Percentiles rank a stretch among this genome's conserved stretches.
Conservation (phyloP, 2,113 vertebrate genomes). For the Pomatorhinus ruficollis region DNA sequence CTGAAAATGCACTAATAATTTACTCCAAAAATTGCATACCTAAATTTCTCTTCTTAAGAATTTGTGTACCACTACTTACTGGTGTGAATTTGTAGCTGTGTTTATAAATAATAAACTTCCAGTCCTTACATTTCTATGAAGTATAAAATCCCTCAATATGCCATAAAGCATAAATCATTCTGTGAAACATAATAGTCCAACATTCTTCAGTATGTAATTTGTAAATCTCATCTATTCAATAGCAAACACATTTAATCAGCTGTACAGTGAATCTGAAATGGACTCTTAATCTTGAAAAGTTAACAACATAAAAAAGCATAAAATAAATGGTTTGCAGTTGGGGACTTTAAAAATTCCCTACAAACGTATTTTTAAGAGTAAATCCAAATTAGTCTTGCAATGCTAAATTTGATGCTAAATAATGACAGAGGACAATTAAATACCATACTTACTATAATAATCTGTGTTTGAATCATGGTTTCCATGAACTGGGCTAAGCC, state of each 20-base stretch:
- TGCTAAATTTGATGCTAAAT: slow-evolving; percentile 71
- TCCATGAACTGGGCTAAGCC: slow-evolving; percentile 76
- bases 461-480: slow-evolving; percentile 76
- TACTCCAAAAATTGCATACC: slow-evolving; percentile 33
- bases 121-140: neutral
- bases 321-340: slow-evolving; percentile 61
- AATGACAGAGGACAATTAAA: slow-evolving; percentile 75
- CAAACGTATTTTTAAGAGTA: slow-evolving; percentile 59
- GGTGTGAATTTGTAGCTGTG: slow-evolving; percentile 29
- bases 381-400: slow-evolving; percentile 69
- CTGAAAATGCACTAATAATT: slow-evolving; percentile 46
- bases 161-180: slow-evolving; percentile 34
- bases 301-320: slow-evolving; percentile 34
- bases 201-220: slow-evolving; percentile 2
- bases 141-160: neutral
- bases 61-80: neutral
- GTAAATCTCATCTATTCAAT: slow-evolving; percentile 45
- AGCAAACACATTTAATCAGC: slow-evolving; percentile 58
- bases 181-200: slow-evolving; percentile 52
- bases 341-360: slow-evolving; percentile 68
- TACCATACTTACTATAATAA: slow-evolving; percentile 76
- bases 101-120: slow-evolving; percentile 48
- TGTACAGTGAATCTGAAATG: slow-evolving; percentile 58
- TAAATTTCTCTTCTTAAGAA: slow-evolving; percentile 17
- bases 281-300: slow-evolving; percentile 50